These are phyloP conservation scores for Toxostoma redivivum DNA, from an alignment of 2,113 vertebrate species.

Conservation along the genomic window DNA sequence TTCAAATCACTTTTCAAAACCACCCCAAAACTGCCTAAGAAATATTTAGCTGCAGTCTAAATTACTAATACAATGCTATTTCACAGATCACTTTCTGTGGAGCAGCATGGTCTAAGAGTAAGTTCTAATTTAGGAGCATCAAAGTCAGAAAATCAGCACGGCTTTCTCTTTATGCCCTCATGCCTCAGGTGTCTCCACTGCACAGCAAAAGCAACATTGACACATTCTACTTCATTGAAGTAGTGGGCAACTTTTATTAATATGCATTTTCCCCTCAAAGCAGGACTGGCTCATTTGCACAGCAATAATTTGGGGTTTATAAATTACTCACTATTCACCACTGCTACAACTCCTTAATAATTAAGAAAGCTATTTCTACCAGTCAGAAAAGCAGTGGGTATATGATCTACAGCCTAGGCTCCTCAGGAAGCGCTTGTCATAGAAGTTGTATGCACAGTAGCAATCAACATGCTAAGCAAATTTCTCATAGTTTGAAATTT, in stretches of 20 bases:
- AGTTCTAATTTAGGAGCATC: neutral
- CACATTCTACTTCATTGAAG: neutral
- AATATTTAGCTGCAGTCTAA: neutral
- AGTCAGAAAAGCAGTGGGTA: neutral
- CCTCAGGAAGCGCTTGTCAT: neutral
- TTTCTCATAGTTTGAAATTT: neutral
- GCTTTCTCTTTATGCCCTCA: neutral
- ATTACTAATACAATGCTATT: neutral
- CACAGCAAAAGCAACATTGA: neutral
- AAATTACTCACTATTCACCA: neutral
- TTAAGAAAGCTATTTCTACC: neutral
- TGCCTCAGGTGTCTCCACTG: neutral
- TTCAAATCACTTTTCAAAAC: neutral
- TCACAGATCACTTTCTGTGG: neutral
- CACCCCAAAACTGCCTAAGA: neutral
- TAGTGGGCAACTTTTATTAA: neutral
- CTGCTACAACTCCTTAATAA: neutral
- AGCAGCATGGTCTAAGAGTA: neutral
- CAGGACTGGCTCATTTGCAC: neutral
- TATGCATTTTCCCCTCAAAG: neutral
- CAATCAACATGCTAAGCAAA: neutral
- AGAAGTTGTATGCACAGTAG: neutral
- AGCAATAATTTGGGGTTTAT: neutral
- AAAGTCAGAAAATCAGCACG: neutral
- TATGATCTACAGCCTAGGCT: neutral